These are phyloP conservation scores for Philhelius pedissequus DNA, from an alignment of 2,888 invertebrate species.

Conservation along the genomic window DNA sequence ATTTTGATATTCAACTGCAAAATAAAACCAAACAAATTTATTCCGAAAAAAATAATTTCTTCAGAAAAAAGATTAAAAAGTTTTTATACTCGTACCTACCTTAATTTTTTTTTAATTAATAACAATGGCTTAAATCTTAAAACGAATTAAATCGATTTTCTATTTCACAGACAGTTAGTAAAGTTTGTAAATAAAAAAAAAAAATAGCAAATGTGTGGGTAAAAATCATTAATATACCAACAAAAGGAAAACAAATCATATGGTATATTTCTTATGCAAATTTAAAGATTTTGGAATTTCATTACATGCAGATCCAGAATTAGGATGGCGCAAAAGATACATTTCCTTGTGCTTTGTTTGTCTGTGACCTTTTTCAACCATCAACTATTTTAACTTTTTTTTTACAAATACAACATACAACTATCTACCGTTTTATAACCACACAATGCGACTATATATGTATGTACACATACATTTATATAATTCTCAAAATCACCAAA, in stretches of 20 bases:
- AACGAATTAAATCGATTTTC: neutral
- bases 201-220: neutral
- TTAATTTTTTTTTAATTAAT: neutral
- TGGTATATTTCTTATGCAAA: conserved; percentile 54
- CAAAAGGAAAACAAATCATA: conserved; percentile 39
- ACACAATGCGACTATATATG: too few species aligned
- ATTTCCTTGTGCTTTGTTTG: conserved; percentile 21
- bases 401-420: neutral
- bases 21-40: too few species aligned
- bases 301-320: conserved; percentile 24
- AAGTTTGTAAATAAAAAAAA: neutral
- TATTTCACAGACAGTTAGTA: conserved; percentile 42
- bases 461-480: too few species aligned
- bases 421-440: too few species aligned
- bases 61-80: too few species aligned
- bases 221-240: neutral
- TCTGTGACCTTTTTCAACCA: conserved; percentile 26
- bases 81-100: too few species aligned
- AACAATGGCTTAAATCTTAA: neutral
- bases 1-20: too few species aligned
- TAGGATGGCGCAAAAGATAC: neutral
- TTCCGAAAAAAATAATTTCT: too few species aligned
- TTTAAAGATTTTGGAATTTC: conserved; percentile 57
- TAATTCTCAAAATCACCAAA: too few species aligned
- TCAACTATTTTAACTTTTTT: neutral